A percentile compares a stretch with the other conserved stretches of the same genome.
Conservation (phyloP, 2,797 vertebrate genomes). For the Melanotaenia maccullochi region DNA sequence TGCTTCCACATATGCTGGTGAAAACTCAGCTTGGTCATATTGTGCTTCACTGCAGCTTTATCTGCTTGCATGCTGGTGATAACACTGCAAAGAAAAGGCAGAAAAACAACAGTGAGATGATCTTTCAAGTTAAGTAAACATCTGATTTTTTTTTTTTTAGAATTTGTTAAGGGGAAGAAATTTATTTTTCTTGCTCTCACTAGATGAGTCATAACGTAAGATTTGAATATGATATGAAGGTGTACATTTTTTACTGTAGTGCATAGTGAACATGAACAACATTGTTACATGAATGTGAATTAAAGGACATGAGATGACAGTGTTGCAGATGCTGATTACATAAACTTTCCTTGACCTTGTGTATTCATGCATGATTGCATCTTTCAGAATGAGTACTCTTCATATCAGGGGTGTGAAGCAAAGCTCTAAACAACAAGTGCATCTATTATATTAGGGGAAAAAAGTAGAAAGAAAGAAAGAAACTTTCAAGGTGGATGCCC, state of each 20-base stretch:
- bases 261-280: constrained; percentile 50
- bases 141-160: constrained; percentile 23
- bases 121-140: constrained; percentile 41
- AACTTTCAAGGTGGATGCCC: not conserved
- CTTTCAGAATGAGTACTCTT: constrained; percentile 43
- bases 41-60: constrained; percentile 44
- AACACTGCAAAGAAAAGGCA: constrained; percentile 17
- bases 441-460: constrained; percentile 1
- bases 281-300: constrained; percentile 44
- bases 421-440: constrained; percentile 7
- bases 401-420: constrained; percentile 19
- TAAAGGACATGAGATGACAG: constrained; percentile 46
- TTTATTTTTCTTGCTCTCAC: constrained; percentile 3
- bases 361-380: constrained; percentile 36
- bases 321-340: constrained; percentile 50
- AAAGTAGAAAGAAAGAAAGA: not conserved
- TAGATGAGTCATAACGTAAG: constrained; percentile 2
- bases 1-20: constrained; percentile 48
- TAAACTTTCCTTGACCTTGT: constrained; percentile 62
- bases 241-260: constrained; percentile 18
- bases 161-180: constrained; percentile 14
- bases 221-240: constrained; percentile 26
- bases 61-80: constrained; percentile 59
- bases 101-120: constrained; percentile 34
- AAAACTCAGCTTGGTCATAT: constrained; percentile 61